Percentiles rank a stretch among this genome's conserved stretches.
phyloP scores from a whole-genome alignment of 2,797 vertebrate genomes.

The Sciurus vulgaris region DNA sequence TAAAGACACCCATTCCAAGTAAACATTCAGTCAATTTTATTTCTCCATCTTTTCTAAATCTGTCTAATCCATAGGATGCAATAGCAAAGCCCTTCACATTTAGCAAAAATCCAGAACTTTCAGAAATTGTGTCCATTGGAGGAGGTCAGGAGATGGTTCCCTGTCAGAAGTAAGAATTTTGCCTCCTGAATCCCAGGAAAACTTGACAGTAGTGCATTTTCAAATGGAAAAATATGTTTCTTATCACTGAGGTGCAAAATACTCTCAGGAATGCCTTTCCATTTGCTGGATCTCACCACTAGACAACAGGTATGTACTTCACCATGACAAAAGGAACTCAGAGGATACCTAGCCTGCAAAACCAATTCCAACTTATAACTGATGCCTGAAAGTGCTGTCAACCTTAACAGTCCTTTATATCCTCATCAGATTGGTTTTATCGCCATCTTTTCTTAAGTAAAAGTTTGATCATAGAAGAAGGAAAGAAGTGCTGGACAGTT shows the following conservation, averaged over 20 bases:
- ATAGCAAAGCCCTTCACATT: not conserved
- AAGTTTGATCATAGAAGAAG: not conserved
- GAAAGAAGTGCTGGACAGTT: not conserved
- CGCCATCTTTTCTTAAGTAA: conserved; percentile 3
- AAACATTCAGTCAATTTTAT: not conserved
- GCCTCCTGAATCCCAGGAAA: not conserved
- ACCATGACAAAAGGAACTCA: not conserved
- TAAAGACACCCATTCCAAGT: not conserved
- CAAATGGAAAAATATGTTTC: not conserved
- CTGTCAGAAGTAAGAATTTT: conserved; percentile 47
- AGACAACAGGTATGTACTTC: not conserved
- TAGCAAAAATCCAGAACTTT: not conserved
- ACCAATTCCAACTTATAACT: not conserved
- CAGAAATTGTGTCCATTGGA: not conserved
- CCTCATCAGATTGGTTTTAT: not conserved
- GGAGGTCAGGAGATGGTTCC: not conserved
- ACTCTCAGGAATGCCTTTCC: not conserved
- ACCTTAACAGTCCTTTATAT: not conserved
- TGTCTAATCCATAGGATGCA: not conserved
- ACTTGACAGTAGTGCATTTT: not conserved
- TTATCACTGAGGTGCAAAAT: not conserved
- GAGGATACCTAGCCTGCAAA: not conserved
- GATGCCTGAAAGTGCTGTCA: not conserved
- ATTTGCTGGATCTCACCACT: conserved; percentile 33
- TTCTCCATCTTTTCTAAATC: conserved; percentile 7